phyloP scores from a whole-genome alignment of 1,140 invertebrate genomes.

The Oryctes rhinoceros region DNA sequence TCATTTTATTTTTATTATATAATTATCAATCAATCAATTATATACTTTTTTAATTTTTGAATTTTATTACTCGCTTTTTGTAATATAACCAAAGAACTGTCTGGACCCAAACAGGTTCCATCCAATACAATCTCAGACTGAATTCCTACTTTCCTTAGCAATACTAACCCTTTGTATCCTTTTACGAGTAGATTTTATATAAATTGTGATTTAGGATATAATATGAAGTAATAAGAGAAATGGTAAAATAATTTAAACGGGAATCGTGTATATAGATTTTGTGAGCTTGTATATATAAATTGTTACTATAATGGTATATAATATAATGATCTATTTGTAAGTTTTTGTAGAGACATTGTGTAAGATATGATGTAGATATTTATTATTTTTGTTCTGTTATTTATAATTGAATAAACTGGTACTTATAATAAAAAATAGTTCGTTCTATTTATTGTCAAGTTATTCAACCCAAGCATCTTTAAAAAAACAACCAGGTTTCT shows the following conservation, averaged over 20 bases:
- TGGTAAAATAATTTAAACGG: slow-evolving; percentile 25
- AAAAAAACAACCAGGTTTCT: too few species aligned
- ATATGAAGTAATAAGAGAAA: slow-evolving; percentile 33
- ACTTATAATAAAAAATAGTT: slow-evolving; percentile 44
- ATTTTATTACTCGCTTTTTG: slow-evolving; percentile 36
- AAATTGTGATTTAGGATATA: slow-evolving; percentile 49
- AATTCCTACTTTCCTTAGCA: slow-evolving; percentile 51
- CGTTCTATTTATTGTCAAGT: too few species aligned
- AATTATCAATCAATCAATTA: slow-evolving; percentile 13
- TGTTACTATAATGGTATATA: slow-evolving; percentile 41
- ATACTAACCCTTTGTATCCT: slow-evolving; percentile 45
- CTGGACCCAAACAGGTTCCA: slow-evolving; percentile 44
- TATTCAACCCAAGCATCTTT: too few species aligned
- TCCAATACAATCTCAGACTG: slow-evolving; percentile 52
- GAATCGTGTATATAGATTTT: slow-evolving; percentile 43
- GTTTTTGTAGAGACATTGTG: slow-evolving; percentile 43
- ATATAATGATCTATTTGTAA: slow-evolving; percentile 39
- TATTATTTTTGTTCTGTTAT: slow-evolving; percentile 49
- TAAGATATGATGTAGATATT: slow-evolving; percentile 50
- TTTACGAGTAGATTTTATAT: slow-evolving; percentile 43
- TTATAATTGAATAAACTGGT: slow-evolving; percentile 48
- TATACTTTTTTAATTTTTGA: slow-evolving; percentile 12
- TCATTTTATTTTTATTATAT: slow-evolving; percentile 16
- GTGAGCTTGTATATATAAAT: slow-evolving; percentile 43
- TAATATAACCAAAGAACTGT: slow-evolving; percentile 46